Evolutionary conservation across 2,888 invertebrate species (phyloP), one percentile per base, ranked within the genome.

Genomic region (Polia nebulosa): DNA sequence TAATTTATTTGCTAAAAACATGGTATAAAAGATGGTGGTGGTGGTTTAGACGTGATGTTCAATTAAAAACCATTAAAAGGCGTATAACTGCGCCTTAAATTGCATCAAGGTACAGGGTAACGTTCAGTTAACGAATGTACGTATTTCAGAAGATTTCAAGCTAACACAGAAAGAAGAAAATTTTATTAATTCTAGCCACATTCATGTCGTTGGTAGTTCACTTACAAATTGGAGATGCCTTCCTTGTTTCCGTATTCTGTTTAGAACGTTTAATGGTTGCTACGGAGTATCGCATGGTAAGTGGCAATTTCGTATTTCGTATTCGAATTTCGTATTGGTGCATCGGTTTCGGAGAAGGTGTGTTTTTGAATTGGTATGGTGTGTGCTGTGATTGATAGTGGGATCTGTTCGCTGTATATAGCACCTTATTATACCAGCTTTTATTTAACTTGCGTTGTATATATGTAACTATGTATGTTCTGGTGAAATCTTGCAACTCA

Each of bases 221-320:
- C 29, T 73, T 58, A 62, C 67, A 62, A 73, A 76, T 78, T 67
- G 74, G 32, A 58, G 55, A 62, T 51, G 58, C 61, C 25, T n/a
- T 32, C 53, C 59, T 47, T 74, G 67, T 78, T 76, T 59, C 47
- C 17, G 68, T 74, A 79, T 78, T 78, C 76, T 74, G 67, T 78
- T 73, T 67, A 60, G 45, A 78, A 74, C 76, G 45, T 68, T 67
- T 68, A 74, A 74, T 79, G 61, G 60, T 39, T 60, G 55, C 20
- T 44, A 27, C 51, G 15, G 22, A 58, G 49, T 44, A 68, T 51
- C n/a, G 75, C 75, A 47, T 62, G 27, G 74, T 63, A 79, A 74
- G 45, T 68, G 61, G 39, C 67, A 62, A 76, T 78, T 53, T 51
- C 34, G 45, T 65, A 64, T 55, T 63, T 60, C 13, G 20, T 34